phyloP scores from a whole-genome alignment of 2,888 invertebrate genomes.

The Chrysotoxum bicinctum region DNA sequence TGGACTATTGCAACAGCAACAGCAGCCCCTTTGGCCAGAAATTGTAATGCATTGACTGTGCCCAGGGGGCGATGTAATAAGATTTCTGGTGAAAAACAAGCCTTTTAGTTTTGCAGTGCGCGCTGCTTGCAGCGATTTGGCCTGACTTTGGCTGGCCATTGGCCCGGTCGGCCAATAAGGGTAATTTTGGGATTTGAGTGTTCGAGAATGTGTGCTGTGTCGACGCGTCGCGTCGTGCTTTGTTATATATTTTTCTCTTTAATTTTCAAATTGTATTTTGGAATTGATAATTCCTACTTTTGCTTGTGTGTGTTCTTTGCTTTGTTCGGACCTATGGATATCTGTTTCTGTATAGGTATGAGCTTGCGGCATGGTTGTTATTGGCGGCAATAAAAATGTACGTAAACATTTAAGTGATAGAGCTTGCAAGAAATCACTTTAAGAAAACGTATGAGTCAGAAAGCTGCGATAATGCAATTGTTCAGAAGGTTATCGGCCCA shows the following conservation, averaged over 20 bases:
- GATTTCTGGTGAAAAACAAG: slow-evolving; percentile 42
- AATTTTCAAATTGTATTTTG: slow-evolving; percentile 2
- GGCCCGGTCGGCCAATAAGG: slow-evolving; percentile 52
- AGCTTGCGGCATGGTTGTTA: background rate
- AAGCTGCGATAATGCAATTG: slow-evolving; percentile 56
- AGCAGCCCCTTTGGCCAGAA: slow-evolving; percentile 27
- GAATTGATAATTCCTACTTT: background rate
- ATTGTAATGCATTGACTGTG: slow-evolving; percentile 39
- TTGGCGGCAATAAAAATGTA: slow-evolving; percentile 11
- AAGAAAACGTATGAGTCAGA: slow-evolving; percentile 53
- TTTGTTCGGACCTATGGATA: slow-evolving; percentile 8
- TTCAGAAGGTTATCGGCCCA: slow-evolving; percentile 58
- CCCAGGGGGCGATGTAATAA: slow-evolving; percentile 55
- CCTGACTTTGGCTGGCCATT: slow-evolving; percentile 32
- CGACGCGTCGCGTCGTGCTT: slow-evolving; percentile 20
- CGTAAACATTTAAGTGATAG: slow-evolving; percentile 20
- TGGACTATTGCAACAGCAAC: slow-evolving; percentile 6
- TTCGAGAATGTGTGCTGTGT: slow-evolving; percentile 1
- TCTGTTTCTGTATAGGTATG: background rate
- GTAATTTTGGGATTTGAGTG: slow-evolving; percentile 54
- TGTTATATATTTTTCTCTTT: background rate
- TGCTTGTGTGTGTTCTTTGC: background rate
- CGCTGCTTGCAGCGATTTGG: slow-evolving; percentile 35
- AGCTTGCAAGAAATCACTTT: background rate
- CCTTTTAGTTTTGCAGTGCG: background rate